A percentile compares a stretch with the other conserved stretches of the same genome.
Conservation (phyloP, 2,888 invertebrate species). For the Dynastes maya region DNA sequence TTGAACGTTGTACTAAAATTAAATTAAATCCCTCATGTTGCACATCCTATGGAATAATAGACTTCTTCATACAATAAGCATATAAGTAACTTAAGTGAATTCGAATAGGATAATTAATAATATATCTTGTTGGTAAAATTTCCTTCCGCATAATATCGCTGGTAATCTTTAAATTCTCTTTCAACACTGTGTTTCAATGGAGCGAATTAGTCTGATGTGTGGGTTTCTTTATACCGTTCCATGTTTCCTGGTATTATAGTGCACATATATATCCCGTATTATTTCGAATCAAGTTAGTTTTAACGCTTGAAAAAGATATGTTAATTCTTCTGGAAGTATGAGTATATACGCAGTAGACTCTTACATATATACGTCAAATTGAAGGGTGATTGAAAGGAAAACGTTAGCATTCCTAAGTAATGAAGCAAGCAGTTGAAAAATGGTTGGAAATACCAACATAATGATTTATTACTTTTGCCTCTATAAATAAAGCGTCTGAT, state of each 20-base stretch:
- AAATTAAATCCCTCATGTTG: no score
- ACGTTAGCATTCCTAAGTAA: slow-evolving; percentile 28
- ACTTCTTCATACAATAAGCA: neutral
- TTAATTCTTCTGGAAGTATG: neutral
- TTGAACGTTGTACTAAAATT: no score
- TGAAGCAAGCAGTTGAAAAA: slow-evolving; percentile 22
- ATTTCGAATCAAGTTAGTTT: slow-evolving; percentile 6
- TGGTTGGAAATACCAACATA: slow-evolving; percentile 2
- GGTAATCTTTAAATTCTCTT: slow-evolving; percentile 33
- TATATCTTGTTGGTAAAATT: slow-evolving; percentile 22
- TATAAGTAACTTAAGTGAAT: slow-evolving; percentile 33
- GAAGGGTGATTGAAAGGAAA: slow-evolving; percentile 20
- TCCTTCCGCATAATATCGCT: neutral
- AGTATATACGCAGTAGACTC: neutral
- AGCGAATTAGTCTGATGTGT: slow-evolving; percentile 4
- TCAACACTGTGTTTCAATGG: slow-evolving; percentile 13
- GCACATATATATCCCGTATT: neutral
- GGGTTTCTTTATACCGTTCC: slow-evolving; percentile 14
- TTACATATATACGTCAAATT: neutral
- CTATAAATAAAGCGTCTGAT: slow-evolving; percentile 4
- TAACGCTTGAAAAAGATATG: neutral
- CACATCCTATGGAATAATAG: no score
- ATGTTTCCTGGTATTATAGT: neutral
- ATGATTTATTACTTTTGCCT: slow-evolving; percentile 15
- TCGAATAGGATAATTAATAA: slow-evolving; percentile 38